These are phyloP conservation scores for Bos indicus DNA, from an alignment of 2,113 vertebrate species.

Conservation along the genomic window DNA sequence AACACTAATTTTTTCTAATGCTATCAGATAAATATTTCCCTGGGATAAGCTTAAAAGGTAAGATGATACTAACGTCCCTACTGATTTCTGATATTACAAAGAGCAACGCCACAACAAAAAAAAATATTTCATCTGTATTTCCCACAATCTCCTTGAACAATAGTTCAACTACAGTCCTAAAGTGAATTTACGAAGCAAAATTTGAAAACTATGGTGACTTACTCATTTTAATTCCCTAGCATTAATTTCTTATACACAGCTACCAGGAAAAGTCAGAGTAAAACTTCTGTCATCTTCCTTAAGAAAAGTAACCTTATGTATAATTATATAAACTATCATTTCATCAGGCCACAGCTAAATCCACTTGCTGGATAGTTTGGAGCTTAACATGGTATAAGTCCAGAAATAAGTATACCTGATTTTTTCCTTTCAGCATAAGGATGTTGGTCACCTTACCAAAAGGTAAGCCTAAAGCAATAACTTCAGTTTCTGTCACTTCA, in stretches of 20 bases:
- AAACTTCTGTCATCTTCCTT: background rate
- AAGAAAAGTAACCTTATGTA: background rate
- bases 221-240: background rate
- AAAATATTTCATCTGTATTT: background rate
- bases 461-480: conserved; percentile 96
- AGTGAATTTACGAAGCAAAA: background rate
- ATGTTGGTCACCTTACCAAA: conserved; percentile 99
- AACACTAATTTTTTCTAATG: background rate
- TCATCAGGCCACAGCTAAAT: background rate
- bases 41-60: background rate
- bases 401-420: conserved; percentile 86
- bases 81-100: background rate
- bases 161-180: background rate
- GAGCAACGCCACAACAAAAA: background rate
- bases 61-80: background rate
- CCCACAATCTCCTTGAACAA: background rate
- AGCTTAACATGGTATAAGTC: background rate
- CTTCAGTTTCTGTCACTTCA: conserved; percentile 96
- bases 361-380: background rate
- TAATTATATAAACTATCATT: background rate
- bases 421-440: conserved; percentile 98
- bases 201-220: background rate
- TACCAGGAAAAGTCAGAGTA: background rate
- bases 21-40: background rate
- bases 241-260: background rate